Evolutionary conservation across 2,113 vertebrate genomes (phyloP), one percentile per base, ranked within the genome.

Genomic region (Ammodytes dubius): DNA sequence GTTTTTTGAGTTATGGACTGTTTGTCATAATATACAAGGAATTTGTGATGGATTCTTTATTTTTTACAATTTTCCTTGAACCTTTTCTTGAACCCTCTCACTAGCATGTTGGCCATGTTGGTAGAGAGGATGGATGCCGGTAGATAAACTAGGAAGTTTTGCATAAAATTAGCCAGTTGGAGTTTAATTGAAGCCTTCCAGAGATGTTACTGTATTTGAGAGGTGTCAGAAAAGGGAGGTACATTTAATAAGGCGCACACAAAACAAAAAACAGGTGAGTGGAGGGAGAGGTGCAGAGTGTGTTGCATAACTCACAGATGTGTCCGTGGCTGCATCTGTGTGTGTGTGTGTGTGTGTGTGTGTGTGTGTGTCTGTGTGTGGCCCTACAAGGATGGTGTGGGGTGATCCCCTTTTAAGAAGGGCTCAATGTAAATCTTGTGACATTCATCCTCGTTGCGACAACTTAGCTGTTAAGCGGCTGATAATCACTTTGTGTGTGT

Each of bases 401-500:
- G 64, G 66, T 46, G 64, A 89, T 64, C 69, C 60, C 63, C 50
- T 70, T 69, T 85, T 79, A 58, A 54, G 85, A 87, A 60, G 15
- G 42, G 15, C 72, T 82, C 60, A 87, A 68, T 75, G 69, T 85
- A 82, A 81, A 86, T 88, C 82, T 83, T 82, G 67, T 88, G 90
- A 91, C 85, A 86, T 86, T 91, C 84, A 92, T 92, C 81, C 86
- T 72, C 79, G 66, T 88, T 64, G 71, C 73, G 68, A 40, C 1
- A 39, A 6, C 86, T 83, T 59, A 86, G 69, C 80, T 69, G 70
- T 63, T 85, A 88, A 92, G 83, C 57, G 43, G 78, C 64, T 76
- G 64, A 74, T 87, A 83, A 88, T 85, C 66, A 78, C 79, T 80
- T 67, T 84, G 70, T 88, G 88, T 87, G 87, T 91, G 77, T 88